Conservation (phyloP, 2,888 invertebrate species). For the Dolichomitus sp. region DNA sequence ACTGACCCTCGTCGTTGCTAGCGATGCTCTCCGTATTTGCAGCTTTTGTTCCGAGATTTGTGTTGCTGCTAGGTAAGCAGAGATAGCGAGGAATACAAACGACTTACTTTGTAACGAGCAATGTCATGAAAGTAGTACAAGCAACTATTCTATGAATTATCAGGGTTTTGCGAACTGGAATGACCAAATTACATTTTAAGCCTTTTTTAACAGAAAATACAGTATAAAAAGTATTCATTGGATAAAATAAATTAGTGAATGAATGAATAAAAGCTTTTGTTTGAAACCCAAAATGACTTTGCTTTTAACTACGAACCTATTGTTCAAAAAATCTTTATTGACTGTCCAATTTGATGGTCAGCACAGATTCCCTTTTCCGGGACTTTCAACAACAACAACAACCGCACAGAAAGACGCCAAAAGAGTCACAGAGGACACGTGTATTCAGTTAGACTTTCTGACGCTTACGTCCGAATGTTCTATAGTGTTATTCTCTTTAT, state of each 20-base stretch:
- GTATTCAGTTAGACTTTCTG: slow-evolving; percentile 4
- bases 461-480: not conserved
- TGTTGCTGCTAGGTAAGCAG: not conserved
- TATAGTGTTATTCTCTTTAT: not conserved
- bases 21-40: not conserved
- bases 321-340: not conserved
- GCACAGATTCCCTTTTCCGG: not conserved
- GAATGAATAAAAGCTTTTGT: not conserved
- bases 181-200: not conserved
- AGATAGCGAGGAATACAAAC: not conserved
- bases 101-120: not conserved
- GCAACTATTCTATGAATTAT: not conserved
- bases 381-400: not conserved
- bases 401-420: not conserved
- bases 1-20: not conserved
- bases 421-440: slow-evolving; percentile 4
- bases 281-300: not conserved
- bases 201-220: not conserved
- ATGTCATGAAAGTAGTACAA: not conserved
- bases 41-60: not conserved
- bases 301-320: not conserved
- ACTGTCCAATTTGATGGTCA: not conserved
- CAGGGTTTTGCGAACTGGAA: not conserved
- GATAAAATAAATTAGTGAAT: not conserved
- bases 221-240: not conserved